These are phyloP conservation scores for Temnothorax longispinosus DNA, from an alignment of 1,140 invertebrate genomes.

Conservation along the genomic window DNA sequence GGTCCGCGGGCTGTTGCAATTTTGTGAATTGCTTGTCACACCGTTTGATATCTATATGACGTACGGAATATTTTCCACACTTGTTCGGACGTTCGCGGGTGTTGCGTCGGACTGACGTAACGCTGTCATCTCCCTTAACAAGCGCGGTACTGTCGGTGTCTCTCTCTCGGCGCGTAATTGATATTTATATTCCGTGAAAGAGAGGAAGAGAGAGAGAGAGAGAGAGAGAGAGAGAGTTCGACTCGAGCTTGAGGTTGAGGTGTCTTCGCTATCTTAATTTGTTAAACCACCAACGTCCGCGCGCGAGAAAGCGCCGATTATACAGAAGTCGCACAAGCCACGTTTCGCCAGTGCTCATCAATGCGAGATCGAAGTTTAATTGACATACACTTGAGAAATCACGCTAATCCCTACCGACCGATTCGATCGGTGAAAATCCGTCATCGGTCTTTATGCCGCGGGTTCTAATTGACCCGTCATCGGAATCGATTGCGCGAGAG, in stretches of 20 bases:
- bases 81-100: constrained; percentile 31
- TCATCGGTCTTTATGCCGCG: constrained; percentile 10
- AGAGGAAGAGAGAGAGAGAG: neutral
- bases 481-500: constrained; percentile 51
- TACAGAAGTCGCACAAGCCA: neutral
- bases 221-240: neutral
- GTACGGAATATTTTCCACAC: constrained; percentile 49
- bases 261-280: constrained; percentile 18
- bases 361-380: constrained; percentile 38
- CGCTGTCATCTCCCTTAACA: constrained; percentile 50
- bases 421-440: constrained; percentile 43
- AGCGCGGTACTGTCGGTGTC: constrained; percentile 15
- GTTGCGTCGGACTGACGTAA: constrained; percentile 25
- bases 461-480: constrained; percentile 67
- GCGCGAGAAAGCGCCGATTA: constrained; percentile 16
- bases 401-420: neutral
- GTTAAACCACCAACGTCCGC: neutral
- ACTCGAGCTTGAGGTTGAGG: neutral
- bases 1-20: constrained; percentile 58
- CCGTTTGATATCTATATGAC: constrained; percentile 52
- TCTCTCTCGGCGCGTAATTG: constrained; percentile 22
- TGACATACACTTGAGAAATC: constrained; percentile 11
- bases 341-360: neutral
- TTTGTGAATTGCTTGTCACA: constrained; percentile 57
- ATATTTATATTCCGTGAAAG: constrained; percentile 30